These are phyloP conservation scores for Bufotes viridis DNA, from an alignment of 2,797 vertebrate genomes.

Conservation along the genomic window DNA sequence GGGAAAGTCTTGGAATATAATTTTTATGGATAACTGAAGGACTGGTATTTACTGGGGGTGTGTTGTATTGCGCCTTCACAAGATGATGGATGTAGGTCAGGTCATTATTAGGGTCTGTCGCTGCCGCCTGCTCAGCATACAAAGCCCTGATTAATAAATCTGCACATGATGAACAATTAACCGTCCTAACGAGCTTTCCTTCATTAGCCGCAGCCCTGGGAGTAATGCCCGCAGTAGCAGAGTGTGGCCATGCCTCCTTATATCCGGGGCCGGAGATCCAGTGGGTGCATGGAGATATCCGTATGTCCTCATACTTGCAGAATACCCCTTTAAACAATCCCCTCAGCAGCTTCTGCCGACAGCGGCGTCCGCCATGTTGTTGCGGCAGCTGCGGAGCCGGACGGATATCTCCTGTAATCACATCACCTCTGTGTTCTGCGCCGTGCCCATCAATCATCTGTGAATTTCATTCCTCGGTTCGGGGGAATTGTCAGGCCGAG, in stretches of 20 bases:
- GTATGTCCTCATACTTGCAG: no score
- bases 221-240: background rate
- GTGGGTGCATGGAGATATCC: no score
- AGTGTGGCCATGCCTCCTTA: background rate
- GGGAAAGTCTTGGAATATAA: no score
- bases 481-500: background rate
- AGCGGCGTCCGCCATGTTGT: background rate
- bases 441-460: constrained; percentile 10
- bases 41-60: background rate
- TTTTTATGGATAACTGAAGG: background rate
- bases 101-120: background rate
- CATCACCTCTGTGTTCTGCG: background rate
- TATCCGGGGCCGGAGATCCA: no score
- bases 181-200: background rate
- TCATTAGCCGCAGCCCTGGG: background rate
- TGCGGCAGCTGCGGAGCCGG: background rate
- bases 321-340: no score
- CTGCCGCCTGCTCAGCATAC: background rate
- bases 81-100: background rate
- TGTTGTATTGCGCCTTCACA: background rate
- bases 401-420: background rate
- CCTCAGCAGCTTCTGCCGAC: no score
- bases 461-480: background rate
- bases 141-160: background rate
- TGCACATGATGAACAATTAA: background rate